Evolutionary conservation across 2,888 invertebrate genomes (phyloP), one percentile per base, ranked within the genome.

Genomic region (Orthonevra nobilis): DNA sequence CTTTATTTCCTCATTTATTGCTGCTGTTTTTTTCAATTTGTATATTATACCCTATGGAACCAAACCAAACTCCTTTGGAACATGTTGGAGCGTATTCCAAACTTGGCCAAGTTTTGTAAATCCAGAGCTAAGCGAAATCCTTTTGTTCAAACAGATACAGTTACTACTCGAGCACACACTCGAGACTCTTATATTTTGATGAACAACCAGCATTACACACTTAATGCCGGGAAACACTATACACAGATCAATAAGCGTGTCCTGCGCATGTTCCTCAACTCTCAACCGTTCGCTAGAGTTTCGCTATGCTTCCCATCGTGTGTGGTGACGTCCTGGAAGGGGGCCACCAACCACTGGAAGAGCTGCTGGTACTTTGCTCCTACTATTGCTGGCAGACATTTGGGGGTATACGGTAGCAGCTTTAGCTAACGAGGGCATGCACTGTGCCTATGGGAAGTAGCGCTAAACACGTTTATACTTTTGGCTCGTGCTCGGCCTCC

Each of bases 161-260:
- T 46, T 40, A 40, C 54, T 54, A 17, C 28, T 52, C 34, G 20
- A 56, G 46, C 17, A 70, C 7, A 30, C 17, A 26, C 46, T 48
- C 15, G 30, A 42, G 42, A 12, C 32, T 26, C 44, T 19, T 63
- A 63, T 38, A 77, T 58, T 50, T 42, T 42, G 26, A 34, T 44
- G 14, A 64, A 48, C 28, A 66, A n/a, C 46, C 23, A 42, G 14
- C 23, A 54, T 52, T 58, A 38, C 30, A 56, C 20, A 48, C 32
- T 68, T 28, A 54, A 15, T 20, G 19, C 44, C 32, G 50, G 58
- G 34, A 34, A 30, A 28, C 23, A 50, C 26, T 56, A 48, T 79
- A 77, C 77, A 70, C 77, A 77, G 70, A 77, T 77, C 77, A 54
- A 77, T 77, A 66, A 52, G 20, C n/a, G 5, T 7, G 12, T 28